These are phyloP conservation scores for Setophaga kirtlandii DNA, from an alignment of 2,113 vertebrate species.

Conservation along the genomic window DNA sequence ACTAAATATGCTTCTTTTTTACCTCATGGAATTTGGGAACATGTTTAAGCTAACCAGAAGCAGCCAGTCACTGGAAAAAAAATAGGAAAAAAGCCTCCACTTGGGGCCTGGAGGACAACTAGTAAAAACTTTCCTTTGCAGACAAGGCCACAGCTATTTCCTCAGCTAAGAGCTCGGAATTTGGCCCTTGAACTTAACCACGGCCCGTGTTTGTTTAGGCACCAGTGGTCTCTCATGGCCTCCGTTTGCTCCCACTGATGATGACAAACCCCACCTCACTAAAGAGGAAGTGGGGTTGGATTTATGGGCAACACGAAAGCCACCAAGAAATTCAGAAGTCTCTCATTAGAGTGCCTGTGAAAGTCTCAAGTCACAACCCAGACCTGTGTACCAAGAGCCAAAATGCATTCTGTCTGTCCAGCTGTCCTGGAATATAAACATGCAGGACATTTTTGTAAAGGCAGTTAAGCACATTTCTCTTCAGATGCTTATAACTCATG, in stretches of 20 bases:
- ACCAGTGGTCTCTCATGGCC: neutral
- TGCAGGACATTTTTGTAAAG: neutral
- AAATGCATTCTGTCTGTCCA: neutral
- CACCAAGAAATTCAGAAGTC: slow-evolving; percentile 20
- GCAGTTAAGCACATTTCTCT: neutral
- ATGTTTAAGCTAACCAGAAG: slow-evolving; percentile 9
- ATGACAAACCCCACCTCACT: slow-evolving; percentile 30
- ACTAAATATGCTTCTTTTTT: neutral
- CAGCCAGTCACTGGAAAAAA: neutral
- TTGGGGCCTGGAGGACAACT: neutral
- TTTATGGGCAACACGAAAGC: slow-evolving; percentile 40
- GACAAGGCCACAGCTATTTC: slow-evolving; percentile 66
- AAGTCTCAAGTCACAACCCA: neutral
- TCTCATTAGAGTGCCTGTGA: neutral
- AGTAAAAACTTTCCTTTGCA: slow-evolving; percentile 47
- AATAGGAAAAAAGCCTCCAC: neutral
- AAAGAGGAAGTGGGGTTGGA: slow-evolving; percentile 8
- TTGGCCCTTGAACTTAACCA: slow-evolving; percentile 57
- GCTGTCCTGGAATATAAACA: neutral
- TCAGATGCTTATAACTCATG: neutral
- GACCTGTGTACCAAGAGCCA: neutral
- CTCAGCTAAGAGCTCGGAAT: slow-evolving; percentile 53
- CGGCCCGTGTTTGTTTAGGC: slow-evolving; percentile 54
- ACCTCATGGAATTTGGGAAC: neutral
- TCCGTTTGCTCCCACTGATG: neutral